phyloP scores from a whole-genome alignment of 1,140 invertebrate genomes.

The Aradophagus sp. region DNA sequence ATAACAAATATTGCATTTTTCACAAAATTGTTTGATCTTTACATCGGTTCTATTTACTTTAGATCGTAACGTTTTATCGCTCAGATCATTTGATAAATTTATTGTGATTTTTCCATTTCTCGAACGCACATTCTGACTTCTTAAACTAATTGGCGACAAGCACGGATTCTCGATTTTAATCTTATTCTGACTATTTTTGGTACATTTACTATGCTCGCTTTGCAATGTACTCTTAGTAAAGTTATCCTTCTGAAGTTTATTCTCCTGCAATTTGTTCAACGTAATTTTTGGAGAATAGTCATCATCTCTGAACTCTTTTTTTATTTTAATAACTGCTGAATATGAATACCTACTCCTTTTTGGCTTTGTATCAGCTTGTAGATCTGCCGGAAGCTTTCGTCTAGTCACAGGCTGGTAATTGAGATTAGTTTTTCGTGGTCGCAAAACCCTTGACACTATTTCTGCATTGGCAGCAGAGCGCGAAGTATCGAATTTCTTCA shows the following conservation, averaged over 20 bases:
- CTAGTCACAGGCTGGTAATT: conserved; percentile 25
- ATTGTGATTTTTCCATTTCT: conserved; percentile 58
- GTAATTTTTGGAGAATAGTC: too few species aligned
- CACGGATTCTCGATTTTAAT: conserved; percentile 1
- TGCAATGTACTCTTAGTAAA: too few species aligned
- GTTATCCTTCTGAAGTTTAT: conserved; percentile 14
- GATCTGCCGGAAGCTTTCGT: too few species aligned
- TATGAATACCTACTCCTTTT: conserved; percentile 34
- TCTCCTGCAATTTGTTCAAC: conserved; percentile 39
- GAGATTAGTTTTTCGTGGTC: conserved; percentile 56
- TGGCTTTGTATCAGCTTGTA: too few species aligned
- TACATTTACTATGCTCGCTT: too few species aligned
- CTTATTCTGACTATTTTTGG: too few species aligned
- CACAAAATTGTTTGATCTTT: conserved; percentile 62
- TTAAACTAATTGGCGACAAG: conserved; percentile 51
- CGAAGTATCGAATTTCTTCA: too few species aligned
- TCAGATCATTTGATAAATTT: conserved; percentile 14
- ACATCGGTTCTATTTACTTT: conserved; percentile 12
- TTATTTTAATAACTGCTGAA: too few species aligned
- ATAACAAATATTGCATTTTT: conserved; percentile 57
- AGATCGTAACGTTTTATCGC: conserved; percentile 12
- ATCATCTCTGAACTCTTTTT: too few species aligned
- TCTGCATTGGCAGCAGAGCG: conserved; percentile 32
- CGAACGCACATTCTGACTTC: conserved; percentile 59
- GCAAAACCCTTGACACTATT: conserved; percentile 32